phyloP scores from a whole-genome alignment of 1,140 invertebrate genomes.

The Calycopis cecrops region DNA sequence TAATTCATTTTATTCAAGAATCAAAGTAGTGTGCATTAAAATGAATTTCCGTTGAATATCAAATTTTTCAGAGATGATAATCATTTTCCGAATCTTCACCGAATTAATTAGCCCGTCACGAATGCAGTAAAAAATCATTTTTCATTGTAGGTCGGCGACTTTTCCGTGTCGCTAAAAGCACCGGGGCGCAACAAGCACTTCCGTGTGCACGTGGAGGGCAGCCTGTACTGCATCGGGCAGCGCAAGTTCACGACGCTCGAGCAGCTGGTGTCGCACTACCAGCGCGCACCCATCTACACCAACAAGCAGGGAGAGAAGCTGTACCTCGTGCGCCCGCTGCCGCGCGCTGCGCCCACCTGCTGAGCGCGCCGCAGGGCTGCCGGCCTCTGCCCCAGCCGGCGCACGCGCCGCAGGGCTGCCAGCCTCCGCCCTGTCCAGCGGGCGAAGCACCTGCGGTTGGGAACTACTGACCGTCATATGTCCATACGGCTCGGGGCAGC shows the following conservation, averaged over 20 bases:
- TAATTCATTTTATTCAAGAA: no score
- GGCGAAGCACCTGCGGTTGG: not conserved
- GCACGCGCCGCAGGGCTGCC: not conserved
- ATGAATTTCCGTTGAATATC: no score
- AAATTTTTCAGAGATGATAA: no score
- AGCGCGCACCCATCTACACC: slow-evolving; percentile 98
- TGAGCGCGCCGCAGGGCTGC: slow-evolving; percentile 30
- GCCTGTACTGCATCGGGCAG: slow-evolving; percentile 97
- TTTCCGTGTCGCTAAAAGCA: slow-evolving; percentile 98
- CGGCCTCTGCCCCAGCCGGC: not conserved
- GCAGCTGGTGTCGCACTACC: slow-evolving; percentile 98
- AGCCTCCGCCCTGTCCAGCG: not conserved
- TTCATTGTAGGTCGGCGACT: slow-evolving; percentile 92
- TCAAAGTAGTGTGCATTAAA: no score
- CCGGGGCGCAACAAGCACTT: slow-evolving; percentile 99
- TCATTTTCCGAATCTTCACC: no score
- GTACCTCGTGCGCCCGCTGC: slow-evolving; percentile 91
- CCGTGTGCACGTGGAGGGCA: slow-evolving; percentile 96
- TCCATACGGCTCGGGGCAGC: no score
- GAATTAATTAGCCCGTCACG: no score
- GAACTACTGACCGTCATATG: not conserved
- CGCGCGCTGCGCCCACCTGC: slow-evolving; percentile 76
- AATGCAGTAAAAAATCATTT: not conserved
- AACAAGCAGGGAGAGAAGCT: slow-evolving; percentile 96
- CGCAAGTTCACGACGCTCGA: slow-evolving; percentile 97